phyloP scores from a whole-genome alignment of 2,888 invertebrate genomes.

The Lepidochitona cinerea region DNA sequence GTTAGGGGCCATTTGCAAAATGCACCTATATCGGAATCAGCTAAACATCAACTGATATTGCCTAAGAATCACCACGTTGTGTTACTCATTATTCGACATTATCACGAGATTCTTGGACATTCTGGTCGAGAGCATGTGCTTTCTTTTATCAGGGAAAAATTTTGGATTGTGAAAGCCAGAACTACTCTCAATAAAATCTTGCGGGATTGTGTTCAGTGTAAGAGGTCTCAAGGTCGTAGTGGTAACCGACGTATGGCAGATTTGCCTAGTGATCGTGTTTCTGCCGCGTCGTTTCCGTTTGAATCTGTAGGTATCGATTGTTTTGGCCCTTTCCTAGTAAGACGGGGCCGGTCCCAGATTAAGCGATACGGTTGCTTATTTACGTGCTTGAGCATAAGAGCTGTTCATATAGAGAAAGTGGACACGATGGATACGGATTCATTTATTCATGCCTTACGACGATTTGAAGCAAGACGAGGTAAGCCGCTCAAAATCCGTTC shows the following conservation, averaged over 20 bases:
- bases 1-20: conserved; percentile 2
- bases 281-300: conserved; percentile 1
- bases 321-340: conserved; percentile 17
- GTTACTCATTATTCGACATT: background rate
- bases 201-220: conserved; percentile 9
- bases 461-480: conserved; percentile 12
- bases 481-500: background rate
- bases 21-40: background rate
- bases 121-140: conserved; percentile 6
- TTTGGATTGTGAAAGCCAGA: conserved; percentile 8
- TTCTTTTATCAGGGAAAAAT: conserved; percentile 5
- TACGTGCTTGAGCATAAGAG: conserved; percentile 14
- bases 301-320: conserved; percentile 11
- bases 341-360: background rate
- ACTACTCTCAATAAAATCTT: background rate
- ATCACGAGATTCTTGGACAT: conserved; percentile 9
- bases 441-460: conserved; percentile 11
- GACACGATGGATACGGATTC: conserved; percentile 11
- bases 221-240: background rate
- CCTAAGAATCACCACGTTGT: background rate
- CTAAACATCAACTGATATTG: conserved; percentile 9
- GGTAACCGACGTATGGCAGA: conserved; percentile 12
- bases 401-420: conserved; percentile 15
- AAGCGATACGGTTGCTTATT: conserved; percentile 23
- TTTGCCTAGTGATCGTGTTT: conserved; percentile 9